Evolutionary conservation across 1,140 invertebrate species (phyloP).

Genomic region (Drosophila nasuta): DNA sequence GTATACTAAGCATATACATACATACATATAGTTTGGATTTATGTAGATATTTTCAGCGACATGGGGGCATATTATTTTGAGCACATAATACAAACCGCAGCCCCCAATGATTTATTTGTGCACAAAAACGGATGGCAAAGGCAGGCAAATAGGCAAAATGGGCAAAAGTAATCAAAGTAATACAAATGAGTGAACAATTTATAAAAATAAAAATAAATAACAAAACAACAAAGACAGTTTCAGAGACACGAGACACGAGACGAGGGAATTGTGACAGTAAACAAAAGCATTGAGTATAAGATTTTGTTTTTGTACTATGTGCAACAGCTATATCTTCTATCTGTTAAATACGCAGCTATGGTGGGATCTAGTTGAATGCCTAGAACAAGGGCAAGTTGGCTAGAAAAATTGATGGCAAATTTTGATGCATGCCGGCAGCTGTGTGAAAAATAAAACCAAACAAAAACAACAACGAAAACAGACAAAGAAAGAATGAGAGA

Average conservation of each 20-base stretch:
- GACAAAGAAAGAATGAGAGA: constrained; percentile 6
- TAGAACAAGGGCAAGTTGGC: constrained; percentile 62
- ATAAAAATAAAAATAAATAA: constrained; percentile 49
- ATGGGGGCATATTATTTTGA: constrained; percentile 48
- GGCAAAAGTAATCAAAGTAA: constrained; percentile 69
- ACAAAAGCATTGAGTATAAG: not conserved
- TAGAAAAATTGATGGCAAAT: constrained; percentile 75
- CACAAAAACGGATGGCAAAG: constrained; percentile 30
- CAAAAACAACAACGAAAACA: constrained; percentile 23
- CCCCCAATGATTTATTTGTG: constrained; percentile 71
- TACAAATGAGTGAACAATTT: constrained; percentile 62
- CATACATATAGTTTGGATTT: not conserved
- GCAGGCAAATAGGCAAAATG: constrained; percentile 23
- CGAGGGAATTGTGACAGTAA: constrained; percentile 7
- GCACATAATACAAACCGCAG: constrained; percentile 53
- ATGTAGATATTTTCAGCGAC: constrained; percentile 30
- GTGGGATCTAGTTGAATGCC: constrained; percentile 34
- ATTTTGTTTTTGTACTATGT: not conserved
- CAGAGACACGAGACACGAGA: not conserved
- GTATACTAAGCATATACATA: too few relatives aligned
- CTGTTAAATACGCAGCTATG: constrained; percentile 20
- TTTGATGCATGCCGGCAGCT: constrained; percentile 77
- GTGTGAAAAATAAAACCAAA: constrained; percentile 54
- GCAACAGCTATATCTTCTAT: constrained; percentile 18
- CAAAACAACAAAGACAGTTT: constrained; percentile 50